These are phyloP conservation scores for Tokudaia muenninki DNA, from an alignment of 2,797 vertebrate genomes.

Conservation along the genomic window DNA sequence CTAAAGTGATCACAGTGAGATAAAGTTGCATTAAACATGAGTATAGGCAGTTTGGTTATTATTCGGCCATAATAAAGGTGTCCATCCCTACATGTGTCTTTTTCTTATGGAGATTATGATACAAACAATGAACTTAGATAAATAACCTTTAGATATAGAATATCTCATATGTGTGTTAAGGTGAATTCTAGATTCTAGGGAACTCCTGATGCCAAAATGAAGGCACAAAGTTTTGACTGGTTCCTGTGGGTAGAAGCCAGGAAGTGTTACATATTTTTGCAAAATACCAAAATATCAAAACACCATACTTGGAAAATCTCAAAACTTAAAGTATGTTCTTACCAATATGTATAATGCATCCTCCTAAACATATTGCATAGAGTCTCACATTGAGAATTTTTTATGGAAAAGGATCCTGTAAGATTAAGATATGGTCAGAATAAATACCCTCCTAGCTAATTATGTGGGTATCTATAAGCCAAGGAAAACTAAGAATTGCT, in stretches of 20 bases:
- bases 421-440: background rate
- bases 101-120: background rate
- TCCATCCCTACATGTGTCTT: rapidly evolving
- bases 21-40: background rate
- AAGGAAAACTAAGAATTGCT: no score
- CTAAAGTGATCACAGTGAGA: background rate
- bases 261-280: background rate
- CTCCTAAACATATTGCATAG: background rate
- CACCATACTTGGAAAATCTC: background rate
- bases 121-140: background rate
- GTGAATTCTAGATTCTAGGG: background rate
- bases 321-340: background rate
- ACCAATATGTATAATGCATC: background rate
- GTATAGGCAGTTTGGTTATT: background rate
- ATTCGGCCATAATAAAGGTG: background rate
- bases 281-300: background rate
- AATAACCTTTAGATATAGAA: background rate
- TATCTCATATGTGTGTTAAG: background rate
- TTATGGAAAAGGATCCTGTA: background rate
- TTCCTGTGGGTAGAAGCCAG: background rate
- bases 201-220: background rate
- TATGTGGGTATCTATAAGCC: background rate
- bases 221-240: rapidly evolving
- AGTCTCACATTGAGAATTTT: background rate
- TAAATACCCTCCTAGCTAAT: background rate